These are phyloP conservation scores for Callosobruchus maculatus DNA, from an alignment of 2,888 invertebrate species.

Conservation along the genomic window DNA sequence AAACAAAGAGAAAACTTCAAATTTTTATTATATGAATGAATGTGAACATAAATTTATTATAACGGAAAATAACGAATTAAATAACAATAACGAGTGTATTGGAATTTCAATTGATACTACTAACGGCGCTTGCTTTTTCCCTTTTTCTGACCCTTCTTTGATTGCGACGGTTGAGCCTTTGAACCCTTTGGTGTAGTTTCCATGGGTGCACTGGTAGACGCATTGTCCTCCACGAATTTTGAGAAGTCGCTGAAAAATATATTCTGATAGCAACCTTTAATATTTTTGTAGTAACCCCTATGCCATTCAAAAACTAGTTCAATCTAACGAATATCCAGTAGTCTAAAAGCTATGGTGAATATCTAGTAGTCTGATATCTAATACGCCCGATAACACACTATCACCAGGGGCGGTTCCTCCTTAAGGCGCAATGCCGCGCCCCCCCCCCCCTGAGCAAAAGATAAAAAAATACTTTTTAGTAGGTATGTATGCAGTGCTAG, in stretches of 20 bases:
- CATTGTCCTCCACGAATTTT: conserved; percentile 36
- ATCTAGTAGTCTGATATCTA: too few relatives aligned
- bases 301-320: too few relatives aligned
- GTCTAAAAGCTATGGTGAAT: too few relatives aligned
- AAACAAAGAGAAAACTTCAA: not conserved
- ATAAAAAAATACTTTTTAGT: too few relatives aligned
- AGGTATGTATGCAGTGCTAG: too few relatives aligned
- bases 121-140: conserved; percentile 45
- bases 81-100: not conserved
- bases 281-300: too few relatives aligned
- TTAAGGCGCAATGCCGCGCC: too few relatives aligned
- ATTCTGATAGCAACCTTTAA: too few relatives aligned
- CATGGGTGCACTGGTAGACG: conserved; percentile 28
- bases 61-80: not conserved
- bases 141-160: conserved; percentile 42
- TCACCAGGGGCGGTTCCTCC: too few relatives aligned
- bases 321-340: too few relatives aligned
- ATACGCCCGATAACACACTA: too few relatives aligned
- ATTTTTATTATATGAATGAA: not conserved
- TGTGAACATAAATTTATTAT: not conserved
- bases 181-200: conserved; percentile 39
- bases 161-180: conserved; percentile 29
- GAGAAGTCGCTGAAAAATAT: conserved; percentile 42
- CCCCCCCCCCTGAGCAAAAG: too few relatives aligned
- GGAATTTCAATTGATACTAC: conserved; percentile 3